phyloP scores from a whole-genome alignment of 2,888 invertebrate genomes.

The Notodonta dromedarius region DNA sequence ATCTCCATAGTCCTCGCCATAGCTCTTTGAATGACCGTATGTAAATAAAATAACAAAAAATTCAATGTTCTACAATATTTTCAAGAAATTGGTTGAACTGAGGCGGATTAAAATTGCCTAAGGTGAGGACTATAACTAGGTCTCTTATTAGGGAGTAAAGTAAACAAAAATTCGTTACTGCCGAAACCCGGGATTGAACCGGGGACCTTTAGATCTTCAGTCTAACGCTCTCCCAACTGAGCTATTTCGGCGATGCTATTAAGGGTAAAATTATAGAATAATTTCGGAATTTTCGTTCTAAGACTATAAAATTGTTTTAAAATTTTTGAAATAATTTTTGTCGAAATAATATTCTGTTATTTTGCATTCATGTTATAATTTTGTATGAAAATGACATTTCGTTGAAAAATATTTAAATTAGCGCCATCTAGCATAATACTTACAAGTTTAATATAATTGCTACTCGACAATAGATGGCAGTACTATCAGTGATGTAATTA shows the following conservation, averaged over 20 bases:
- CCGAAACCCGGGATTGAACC: conserved; percentile 65
- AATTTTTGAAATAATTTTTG: too few species aligned
- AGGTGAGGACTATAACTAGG: too few species aligned
- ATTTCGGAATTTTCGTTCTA: not conserved
- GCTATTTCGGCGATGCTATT: conserved; percentile 50
- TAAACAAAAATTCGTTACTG: conserved; percentile 17
- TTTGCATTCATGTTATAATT: too few species aligned
- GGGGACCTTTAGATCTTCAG: conserved; percentile 64
- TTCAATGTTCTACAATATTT: too few species aligned
- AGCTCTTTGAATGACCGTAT: too few species aligned
- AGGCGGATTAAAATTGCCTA: too few species aligned
- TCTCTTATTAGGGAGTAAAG: too few species aligned
- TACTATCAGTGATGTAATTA: not conserved
- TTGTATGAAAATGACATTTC: not conserved
- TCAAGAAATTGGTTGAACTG: too few species aligned
- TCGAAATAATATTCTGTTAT: too few species aligned
- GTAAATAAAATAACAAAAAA: too few species aligned
- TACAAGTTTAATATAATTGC: conserved; percentile 4
- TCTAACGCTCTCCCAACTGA: conserved; percentile 66
- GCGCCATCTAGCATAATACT: conserved; percentile 8
- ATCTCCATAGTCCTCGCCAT: too few species aligned
- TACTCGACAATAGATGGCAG: conserved; percentile 15
- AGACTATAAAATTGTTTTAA: too few species aligned
- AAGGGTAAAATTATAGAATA: conserved; percentile 15
- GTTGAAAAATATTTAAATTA: not conserved